Base-by-base conservation (phyloP, 2,888 invertebrate genomes). In the Drosophila trichaetosa region DNA sequence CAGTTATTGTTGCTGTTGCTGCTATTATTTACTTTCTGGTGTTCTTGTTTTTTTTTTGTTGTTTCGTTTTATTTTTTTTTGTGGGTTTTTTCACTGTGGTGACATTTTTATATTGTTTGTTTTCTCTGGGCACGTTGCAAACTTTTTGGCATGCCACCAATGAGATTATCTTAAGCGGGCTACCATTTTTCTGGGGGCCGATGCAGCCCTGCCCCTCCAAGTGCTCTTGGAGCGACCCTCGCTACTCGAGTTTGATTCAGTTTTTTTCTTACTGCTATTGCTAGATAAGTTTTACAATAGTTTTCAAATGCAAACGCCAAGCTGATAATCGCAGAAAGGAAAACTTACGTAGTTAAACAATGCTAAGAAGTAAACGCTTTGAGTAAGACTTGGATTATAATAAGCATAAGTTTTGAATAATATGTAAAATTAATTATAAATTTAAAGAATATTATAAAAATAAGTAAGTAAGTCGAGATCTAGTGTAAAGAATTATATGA, bases 161-260 rank as follows among this genome's bases (percentile, higher is more conserved):
- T 87, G 80, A 90, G 87, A 87, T 87, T 87, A 90, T 90, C 89
- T 84, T 82, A 90, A 87, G 90, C 90, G 87, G 79, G 72, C 79
- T 86, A 79, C 81, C 75, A 87, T 82, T 82, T 80, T 63, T 76
- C 58, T 70, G 31, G 16, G 31, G 16, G 13, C n/a, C 21, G n/a
- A n/a, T 34, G 36, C n/a, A 40, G 16, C 21, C 40, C 2, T 4
- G 29, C n/a, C 13, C n/a, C 8, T 2, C 4, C 6, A 16, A n/a
- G 3, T 8, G 27, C 36, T 13, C 6, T 4, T 8, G 21, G 2
- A 33, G 58, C 11, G 46, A 42, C 58, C 36, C 69, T n/a, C 42
- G 31, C 51, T 38, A 76, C 52, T 71, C 29, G 16, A 52, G 21
- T 60, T 60, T 62, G 56, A 56, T 71, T 71, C 52, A 16, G 36